These are phyloP conservation scores for Drosophila lacertosa DNA, from an alignment of 1,140 invertebrate species.

Conservation along the genomic window DNA sequence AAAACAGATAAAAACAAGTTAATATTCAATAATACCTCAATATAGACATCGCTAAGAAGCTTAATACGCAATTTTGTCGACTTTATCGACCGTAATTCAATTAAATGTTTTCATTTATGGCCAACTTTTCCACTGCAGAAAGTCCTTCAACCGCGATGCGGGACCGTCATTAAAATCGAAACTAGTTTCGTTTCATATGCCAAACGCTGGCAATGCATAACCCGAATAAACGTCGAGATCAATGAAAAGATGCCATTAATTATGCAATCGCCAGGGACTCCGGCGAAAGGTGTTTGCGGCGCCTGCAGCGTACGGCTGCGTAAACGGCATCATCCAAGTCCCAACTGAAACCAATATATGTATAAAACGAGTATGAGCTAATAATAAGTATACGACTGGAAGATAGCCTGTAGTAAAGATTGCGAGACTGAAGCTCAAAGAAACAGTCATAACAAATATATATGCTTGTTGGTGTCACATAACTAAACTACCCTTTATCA, in stretches of 20 bases:
- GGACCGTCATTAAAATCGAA: slow-evolving; percentile 40
- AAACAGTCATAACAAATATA: slow-evolving; percentile 23
- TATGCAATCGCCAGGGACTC: slow-evolving; percentile 74
- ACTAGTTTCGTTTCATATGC: slow-evolving; percentile 55
- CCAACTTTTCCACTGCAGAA: not conserved
- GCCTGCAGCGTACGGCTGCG: slow-evolving; percentile 51
- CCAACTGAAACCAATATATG: slow-evolving; percentile 36
- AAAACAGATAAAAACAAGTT: not conserved
- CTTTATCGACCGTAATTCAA: not conserved
- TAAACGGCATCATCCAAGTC: slow-evolving; percentile 36
- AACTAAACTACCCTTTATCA: no score
- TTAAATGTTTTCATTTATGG: slow-evolving; percentile 14
- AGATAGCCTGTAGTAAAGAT: no score
- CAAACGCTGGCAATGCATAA: slow-evolving; percentile 56
- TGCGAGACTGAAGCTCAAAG: slow-evolving; percentile 9
- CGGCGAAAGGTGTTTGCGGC: slow-evolving; percentile 72
- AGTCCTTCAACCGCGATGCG: slow-evolving; percentile 21
- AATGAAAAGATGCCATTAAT: slow-evolving; percentile 76
- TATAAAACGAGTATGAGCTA: not conserved
- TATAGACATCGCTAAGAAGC: not conserved
- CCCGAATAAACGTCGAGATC: slow-evolving; percentile 75
- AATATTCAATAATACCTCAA: not conserved
- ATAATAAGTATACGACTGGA: no score
- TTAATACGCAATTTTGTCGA: not conserved
- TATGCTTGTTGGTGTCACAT: no score